Base-by-base conservation (phyloP, 2,888 invertebrate genomes). In the Ptychoptera contaminata region DNA sequence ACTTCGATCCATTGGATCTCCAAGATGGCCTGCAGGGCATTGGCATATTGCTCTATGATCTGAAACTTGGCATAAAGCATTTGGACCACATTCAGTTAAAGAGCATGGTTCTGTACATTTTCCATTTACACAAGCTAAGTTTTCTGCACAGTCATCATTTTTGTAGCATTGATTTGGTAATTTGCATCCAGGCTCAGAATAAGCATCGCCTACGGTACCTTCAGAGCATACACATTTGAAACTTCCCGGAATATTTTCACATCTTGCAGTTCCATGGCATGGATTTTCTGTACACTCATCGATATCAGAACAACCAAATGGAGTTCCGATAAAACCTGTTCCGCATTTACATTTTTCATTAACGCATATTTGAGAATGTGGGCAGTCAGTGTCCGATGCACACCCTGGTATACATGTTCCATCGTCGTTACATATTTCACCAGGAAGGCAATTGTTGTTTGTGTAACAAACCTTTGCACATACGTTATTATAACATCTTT, bases 391-490 rank as follows among this genome's bases (percentile, higher is more conserved):
- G 58, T 87, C 85, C 0, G 76, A 73, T 48, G 79, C 77, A 58
- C 92, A 92, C 7, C 92, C 92, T 2, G 80, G 74, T 56, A 82
- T 76, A 56, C 92, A 92, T 37, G 79, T 72, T 43, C 90, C 88
- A 50, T 70, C 68, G 48, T 77, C 76, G 50, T 77, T 76, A 54
- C 92, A 91, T 47, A 91, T 78, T 68, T 92, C 91, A 41, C 91
- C 91, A 2, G 85, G 82, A 54, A 90, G 69, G 56, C 92, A 92
- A 58, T 91, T 92, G 56, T 83, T 86, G 59, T 88, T 88, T 9
- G 83, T 79, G 58, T 87, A 88, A 59, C 91, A 91, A 32, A 90
- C 77, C 68, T 88, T 90, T 15, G 79, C 74, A 56, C 90, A 91
- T 50, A 80, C 73, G 51, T 74, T 79, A 53, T 82, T 79, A 47